Evolutionary conservation across 2,113 vertebrate genomes (phyloP), one percentile per base, ranked within the genome.

Genomic region (Macquaria australasica): DNA sequence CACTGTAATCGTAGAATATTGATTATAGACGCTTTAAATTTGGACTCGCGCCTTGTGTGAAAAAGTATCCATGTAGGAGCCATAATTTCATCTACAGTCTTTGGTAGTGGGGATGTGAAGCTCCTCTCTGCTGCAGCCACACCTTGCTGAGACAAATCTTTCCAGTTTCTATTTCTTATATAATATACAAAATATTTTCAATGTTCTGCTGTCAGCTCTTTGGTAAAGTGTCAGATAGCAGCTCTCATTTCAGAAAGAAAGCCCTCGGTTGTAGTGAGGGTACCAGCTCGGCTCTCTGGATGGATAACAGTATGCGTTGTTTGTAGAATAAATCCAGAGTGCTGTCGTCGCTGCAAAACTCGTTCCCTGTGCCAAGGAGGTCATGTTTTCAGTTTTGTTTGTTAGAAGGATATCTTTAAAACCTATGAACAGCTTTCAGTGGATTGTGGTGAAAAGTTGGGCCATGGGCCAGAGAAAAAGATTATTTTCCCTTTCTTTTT

Each of bases 401-500:
- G 56, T 8, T 18, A 1, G 11, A 53, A 0, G 41, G 15, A 53
- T 7, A 20, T 28, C 20, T 34, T 53, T 7, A 73, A 56, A 39
- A 50, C 28, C 41, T 8, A 60, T 51, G 10, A 84, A n/a, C 60
- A 73, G 82, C 60, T 68, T 48, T 69, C 34, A 48, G 63, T 20
- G 3, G 53, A 25, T 66, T 45, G 48, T 72, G 25, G 4, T 70
- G 37, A 55, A 15, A 43, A 63, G 18, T n/a, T 34, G 41, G 6
- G 15, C 14, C 4, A 34, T 31, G 45, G 8, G 8, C 43, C 43
- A 43, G 25, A 63, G 21, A 31, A 11, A 25, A 41, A n/a, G 3
- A 43, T 9, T 12, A 18, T 51, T 18, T 23, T 48, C 31, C 3
- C 5, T 39, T 48, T 62, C 8, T 18, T 5, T 60, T 7, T 25